Evolutionary conservation across 1,140 invertebrate genomes (phyloP).

Genomic region (Copidosoma floridanum): DNA sequence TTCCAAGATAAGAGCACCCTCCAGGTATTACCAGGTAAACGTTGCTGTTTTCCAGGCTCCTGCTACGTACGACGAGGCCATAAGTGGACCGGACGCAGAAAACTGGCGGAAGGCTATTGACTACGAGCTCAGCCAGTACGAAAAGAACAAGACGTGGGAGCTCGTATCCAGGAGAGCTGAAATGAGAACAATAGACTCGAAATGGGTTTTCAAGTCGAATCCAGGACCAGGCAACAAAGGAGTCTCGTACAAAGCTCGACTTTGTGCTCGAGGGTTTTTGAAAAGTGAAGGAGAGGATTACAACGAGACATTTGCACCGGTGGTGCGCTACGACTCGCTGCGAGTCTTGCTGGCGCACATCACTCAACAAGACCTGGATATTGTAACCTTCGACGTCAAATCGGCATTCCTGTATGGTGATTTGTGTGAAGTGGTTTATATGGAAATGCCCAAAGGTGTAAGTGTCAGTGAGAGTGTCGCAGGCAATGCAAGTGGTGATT

Average conservation of each 20-base stretch:
- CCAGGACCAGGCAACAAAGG: not conserved
- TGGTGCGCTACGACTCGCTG: conserved; percentile 8
- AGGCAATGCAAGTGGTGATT: too few relatives aligned
- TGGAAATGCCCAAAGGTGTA: not conserved
- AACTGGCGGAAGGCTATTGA: conserved; percentile 41
- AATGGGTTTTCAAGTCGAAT: conserved; percentile 23
- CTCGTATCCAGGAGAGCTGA: conserved; percentile 26
- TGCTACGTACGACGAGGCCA: not conserved
- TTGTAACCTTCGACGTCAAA: conserved; percentile 7
- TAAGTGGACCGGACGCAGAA: not conserved
- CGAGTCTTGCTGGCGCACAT: not conserved
- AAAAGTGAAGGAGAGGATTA: conserved; percentile 3
- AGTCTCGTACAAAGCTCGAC: conserved; percentile 3
- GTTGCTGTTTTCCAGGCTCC: not conserved
- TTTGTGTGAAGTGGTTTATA: not conserved
- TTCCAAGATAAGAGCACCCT: not conserved
- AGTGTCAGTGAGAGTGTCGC: not conserved
- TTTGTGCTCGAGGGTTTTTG: conserved; percentile 6
- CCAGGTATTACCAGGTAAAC: not conserved
- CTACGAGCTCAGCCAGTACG: conserved; percentile 35
- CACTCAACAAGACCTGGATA: not conserved
- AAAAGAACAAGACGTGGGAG: conserved; percentile 42
- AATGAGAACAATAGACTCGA: conserved; percentile 21
- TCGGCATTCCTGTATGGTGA: not conserved
- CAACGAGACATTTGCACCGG: not conserved